Conservation (phyloP, 2,797 vertebrate species). For the Ficedula albicollis region DNA sequence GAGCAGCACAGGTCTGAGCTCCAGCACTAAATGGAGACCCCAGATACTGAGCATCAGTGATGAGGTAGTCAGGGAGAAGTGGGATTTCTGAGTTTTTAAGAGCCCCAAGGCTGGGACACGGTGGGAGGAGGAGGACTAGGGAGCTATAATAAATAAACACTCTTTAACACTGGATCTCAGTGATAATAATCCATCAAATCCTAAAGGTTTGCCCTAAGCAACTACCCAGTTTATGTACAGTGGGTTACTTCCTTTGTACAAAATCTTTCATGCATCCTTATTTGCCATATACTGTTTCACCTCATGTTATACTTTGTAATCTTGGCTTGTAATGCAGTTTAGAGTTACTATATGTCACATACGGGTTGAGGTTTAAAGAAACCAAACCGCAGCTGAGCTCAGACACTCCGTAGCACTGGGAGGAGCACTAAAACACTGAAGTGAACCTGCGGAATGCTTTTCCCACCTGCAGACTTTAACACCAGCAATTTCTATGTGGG, state of each 20-base stretch:
- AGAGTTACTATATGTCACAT: slow-evolving; percentile 8
- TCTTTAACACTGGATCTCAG: background rate
- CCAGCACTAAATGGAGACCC: background rate
- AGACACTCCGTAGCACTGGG: fast-evolving
- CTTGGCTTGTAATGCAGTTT: background rate
- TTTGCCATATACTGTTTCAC: slow-evolving; percentile 47
- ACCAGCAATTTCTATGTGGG: background rate
- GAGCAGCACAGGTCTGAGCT: background rate
- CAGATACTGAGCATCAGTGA: fast-evolving
- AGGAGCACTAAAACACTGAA: background rate
- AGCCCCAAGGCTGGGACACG: background rate
- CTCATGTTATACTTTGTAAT: slow-evolving; percentile 20
- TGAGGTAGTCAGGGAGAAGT: background rate
- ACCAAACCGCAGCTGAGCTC: background rate
- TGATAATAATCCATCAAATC: slow-evolving; percentile 47
- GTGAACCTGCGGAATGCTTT: background rate
- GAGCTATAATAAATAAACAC: slow-evolving; percentile 28
- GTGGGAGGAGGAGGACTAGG: background rate
- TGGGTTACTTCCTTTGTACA: slow-evolving; percentile 30
- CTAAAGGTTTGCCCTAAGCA: slow-evolving; percentile 23
- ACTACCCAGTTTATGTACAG: background rate
- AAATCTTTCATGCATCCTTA: slow-evolving; percentile 27
- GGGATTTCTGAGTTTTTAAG: background rate
- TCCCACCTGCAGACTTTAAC: background rate
- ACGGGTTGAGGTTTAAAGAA: slow-evolving; percentile 22